A percentile compares a stretch with the other conserved stretches of the same genome.
phyloP scores from a whole-genome alignment of 2,888 invertebrate species.

The Chymomyza caudatula region DNA sequence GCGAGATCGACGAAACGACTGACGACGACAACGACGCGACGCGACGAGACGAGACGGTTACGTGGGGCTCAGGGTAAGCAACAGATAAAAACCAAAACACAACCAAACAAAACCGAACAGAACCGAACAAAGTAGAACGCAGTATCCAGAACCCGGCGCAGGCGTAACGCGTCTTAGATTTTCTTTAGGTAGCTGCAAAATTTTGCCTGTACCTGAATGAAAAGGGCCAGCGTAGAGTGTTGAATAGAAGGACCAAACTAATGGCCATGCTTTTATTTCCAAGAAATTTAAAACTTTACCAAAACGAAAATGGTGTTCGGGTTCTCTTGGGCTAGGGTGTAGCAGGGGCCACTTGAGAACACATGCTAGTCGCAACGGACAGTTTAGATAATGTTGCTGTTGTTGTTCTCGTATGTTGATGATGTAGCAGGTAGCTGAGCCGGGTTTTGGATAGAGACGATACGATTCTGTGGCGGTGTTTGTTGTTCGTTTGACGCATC shows the following conservation, averaged over 20 bases:
- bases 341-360: conserved; percentile 54
- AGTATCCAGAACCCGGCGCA: neutral
- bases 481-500: conserved; percentile 7
- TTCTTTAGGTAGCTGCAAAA: conserved; percentile 51
- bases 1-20: conserved; percentile 8
- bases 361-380: conserved; percentile 43
- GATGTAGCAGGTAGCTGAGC: conserved; percentile 33
- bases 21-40: too few relatives aligned
- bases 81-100: neutral
- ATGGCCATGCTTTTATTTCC: conserved; percentile 76
- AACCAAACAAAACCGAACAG: conserved; percentile 25
- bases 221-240: neutral
- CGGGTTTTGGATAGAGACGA: neutral
- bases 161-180: conserved; percentile 47
- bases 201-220: conserved; percentile 38
- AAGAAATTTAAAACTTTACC: conserved; percentile 78
- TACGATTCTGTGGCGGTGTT: too few relatives aligned
- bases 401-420: too few relatives aligned
- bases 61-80: conserved; percentile 12
- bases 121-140: conserved; percentile 30
- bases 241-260: conserved; percentile 49
- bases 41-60: conserved; percentile 40
- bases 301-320: conserved; percentile 52
- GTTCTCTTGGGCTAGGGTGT: conserved; percentile 18
- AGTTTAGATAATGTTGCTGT: conserved; percentile 45